Evolutionary conservation across 2,888 invertebrate genomes (phyloP).

Genomic region (Lymantria monacha): DNA sequence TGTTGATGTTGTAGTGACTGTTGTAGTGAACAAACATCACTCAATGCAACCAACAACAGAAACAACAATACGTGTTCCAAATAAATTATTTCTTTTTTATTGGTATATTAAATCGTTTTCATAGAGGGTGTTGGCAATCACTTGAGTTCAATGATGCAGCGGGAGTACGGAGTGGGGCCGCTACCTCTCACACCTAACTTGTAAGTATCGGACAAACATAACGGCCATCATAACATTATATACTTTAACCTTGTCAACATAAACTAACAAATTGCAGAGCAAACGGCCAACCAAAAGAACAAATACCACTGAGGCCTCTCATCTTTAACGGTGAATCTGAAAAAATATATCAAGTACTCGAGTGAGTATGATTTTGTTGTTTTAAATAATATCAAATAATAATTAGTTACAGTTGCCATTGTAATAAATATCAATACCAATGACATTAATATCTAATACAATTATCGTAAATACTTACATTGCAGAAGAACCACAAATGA

Average conservation of each 20-base stretch:
- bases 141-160: conserved; percentile 78
- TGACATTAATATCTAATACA: conserved; percentile 25
- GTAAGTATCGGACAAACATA: conserved; percentile 45
- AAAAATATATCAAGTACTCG: conserved; percentile 86
- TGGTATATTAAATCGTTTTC: too few species aligned
- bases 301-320: conserved; percentile 89
- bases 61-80: too few species aligned
- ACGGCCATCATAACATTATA: too few species aligned
- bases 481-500: conserved; percentile 80
- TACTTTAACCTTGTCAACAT: too few species aligned
- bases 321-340: conserved; percentile 86
- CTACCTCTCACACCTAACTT: conserved; percentile 65
- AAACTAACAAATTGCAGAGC: conserved; percentile 46
- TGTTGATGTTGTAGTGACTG: too few species aligned
- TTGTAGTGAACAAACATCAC: too few species aligned
- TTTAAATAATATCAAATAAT: conserved; percentile 1
- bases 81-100: too few species aligned
- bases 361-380: conserved; percentile 80
- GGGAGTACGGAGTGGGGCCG: conserved; percentile 67
- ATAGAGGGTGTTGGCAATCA: conserved; percentile 74
- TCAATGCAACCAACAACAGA: too few species aligned
- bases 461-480: conserved; percentile 54
- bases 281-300: conserved; percentile 83
- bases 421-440: conserved; percentile 15
- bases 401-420: conserved; percentile 29